Conservation (phyloP, 1,140 invertebrate species). For the Daktulosphaira vitifoliae region DNA sequence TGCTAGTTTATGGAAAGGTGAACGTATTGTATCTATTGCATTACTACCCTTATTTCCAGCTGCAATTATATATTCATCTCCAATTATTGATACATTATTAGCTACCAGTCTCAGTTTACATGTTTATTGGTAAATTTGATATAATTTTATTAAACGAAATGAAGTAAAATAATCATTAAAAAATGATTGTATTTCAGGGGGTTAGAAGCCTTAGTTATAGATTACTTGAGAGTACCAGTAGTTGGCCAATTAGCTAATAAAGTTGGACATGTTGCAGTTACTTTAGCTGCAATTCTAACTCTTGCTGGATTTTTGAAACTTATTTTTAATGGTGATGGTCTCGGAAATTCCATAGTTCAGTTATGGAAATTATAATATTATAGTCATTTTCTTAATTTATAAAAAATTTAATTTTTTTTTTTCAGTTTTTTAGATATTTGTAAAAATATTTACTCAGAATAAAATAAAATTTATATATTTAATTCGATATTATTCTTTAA, state of each 20-base stretch:
- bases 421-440: too few species aligned
- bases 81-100: constrained; percentile 3
- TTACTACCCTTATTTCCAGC: constrained; percentile 18
- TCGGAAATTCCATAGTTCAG: constrained; percentile 9
- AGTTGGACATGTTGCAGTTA: neutral
- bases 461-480: too few species aligned
- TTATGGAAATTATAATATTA: constrained; percentile 27
- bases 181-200: too few species aligned
- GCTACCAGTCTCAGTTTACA: constrained; percentile 1
- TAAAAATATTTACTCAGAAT: too few species aligned
- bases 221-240: constrained; percentile 20
- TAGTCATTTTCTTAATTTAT: too few species aligned
- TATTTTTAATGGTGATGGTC: constrained; percentile 16
- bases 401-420: too few species aligned
- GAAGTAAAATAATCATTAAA: too few species aligned
- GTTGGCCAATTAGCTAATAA: constrained; percentile 15
- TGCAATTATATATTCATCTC: constrained; percentile 10
- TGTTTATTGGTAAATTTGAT: constrained; percentile 6
- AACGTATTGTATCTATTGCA: constrained; percentile 19
- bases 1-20: neutral
- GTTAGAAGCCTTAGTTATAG: constrained; percentile 23
- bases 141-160: neutral
- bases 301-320: constrained; percentile 23
- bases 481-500: too few species aligned
- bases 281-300: neutral